Conservation (phyloP, 2,113 vertebrate species). For the Anguilla rostrata region DNA sequence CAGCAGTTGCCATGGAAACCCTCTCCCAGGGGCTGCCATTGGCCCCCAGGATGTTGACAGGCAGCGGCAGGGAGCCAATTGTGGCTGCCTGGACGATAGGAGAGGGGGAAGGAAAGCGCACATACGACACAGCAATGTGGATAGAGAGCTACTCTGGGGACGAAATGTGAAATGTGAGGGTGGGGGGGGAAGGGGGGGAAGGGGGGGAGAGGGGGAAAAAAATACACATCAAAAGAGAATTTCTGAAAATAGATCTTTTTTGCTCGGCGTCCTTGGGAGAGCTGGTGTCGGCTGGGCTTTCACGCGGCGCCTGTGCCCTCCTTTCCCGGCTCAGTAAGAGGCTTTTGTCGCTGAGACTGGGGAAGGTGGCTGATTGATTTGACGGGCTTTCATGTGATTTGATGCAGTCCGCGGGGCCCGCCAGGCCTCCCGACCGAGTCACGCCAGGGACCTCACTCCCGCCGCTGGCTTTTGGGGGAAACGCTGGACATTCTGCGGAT, state of each 20-base stretch:
- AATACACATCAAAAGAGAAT: constrained; percentile 13
- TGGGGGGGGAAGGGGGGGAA: constrained; percentile 37
- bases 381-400: not conserved
- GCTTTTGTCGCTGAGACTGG: not conserved
- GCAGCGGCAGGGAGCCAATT: constrained; percentile 67
- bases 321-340: not conserved
- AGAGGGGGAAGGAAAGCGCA: constrained; percentile 57
- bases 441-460: not conserved
- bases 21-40: constrained; percentile 60
- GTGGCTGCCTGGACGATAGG: constrained; percentile 57
- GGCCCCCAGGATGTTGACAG: constrained; percentile 47
- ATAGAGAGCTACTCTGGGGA: constrained; percentile 62
- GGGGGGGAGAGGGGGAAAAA: constrained; percentile 30
- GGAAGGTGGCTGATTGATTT: not conserved
- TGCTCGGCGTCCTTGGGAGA: not conserved
- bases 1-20: constrained; percentile 72
- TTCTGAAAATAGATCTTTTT: constrained; percentile 26
- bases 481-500: not conserved
- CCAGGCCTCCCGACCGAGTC: not conserved
- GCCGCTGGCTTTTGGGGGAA: not conserved
- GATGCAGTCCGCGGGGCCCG: not conserved
- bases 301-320: not conserved
- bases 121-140: constrained; percentile 24
- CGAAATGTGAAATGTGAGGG: constrained; percentile 55
- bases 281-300: not conserved